Evolutionary conservation across 2,888 invertebrate species (phyloP).

Genomic region (Stictocephala bisonia): DNA sequence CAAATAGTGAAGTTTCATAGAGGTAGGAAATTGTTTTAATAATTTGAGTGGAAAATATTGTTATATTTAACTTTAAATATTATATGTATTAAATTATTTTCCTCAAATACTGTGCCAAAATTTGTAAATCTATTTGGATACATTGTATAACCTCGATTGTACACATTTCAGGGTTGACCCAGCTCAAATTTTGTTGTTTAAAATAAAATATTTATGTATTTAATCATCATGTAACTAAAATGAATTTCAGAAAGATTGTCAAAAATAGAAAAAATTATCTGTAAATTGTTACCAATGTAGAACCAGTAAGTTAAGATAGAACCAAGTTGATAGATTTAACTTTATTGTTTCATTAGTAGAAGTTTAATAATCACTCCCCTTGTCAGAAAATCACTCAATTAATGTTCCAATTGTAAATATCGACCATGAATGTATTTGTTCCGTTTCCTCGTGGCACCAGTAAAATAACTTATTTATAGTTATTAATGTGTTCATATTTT

Average conservation of each 20-base stretch:
- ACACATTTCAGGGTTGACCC: slow-evolving; percentile 37
- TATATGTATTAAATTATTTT: slow-evolving; percentile 8
- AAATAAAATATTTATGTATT: slow-evolving; percentile 49
- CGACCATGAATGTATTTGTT: slow-evolving; percentile 38
- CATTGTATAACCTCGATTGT: slow-evolving; percentile 35
- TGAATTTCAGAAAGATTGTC: slow-evolving; percentile 38
- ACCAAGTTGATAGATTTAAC: slow-evolving; percentile 38
- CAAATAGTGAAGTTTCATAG: slow-evolving; percentile 10
- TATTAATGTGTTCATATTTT: slow-evolving; percentile 34
- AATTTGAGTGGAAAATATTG: not conserved
- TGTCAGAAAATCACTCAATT: slow-evolving; percentile 33
- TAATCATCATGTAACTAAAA: slow-evolving; percentile 47
- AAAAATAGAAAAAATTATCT: slow-evolving; percentile 36
- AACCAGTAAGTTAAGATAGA: slow-evolving; percentile 28
- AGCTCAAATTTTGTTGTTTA: slow-evolving; percentile 52
- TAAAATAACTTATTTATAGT: slow-evolving; percentile 27
- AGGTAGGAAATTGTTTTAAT: not conserved
- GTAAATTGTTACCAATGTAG: slow-evolving; percentile 41
- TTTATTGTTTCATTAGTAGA: slow-evolving; percentile 46
- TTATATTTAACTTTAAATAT: not conserved
- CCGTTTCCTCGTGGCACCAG: slow-evolving; percentile 30
- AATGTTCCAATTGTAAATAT: slow-evolving; percentile 44
- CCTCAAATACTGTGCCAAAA: slow-evolving; percentile 41
- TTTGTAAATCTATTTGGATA: slow-evolving; percentile 4
- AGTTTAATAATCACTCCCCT: slow-evolving; percentile 32